Base-by-base conservation (phyloP, 2,888 invertebrate species). In the Dendrolimus houi region DNA sequence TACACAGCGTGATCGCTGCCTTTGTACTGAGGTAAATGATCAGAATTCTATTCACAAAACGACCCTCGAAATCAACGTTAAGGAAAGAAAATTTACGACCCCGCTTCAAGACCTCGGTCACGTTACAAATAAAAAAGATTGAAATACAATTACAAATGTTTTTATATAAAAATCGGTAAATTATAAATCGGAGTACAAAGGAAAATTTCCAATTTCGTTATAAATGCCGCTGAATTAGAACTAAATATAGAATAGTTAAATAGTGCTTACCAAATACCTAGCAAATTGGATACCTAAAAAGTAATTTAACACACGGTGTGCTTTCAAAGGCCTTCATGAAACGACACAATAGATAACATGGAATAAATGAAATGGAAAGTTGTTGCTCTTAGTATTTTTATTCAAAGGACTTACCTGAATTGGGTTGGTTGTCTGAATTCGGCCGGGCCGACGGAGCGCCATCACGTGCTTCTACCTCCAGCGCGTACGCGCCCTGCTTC, bases 401-500 rank as follows among this genome's bases (percentile, higher is more conserved):
- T 29, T 0, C 29, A 57, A 58, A 65, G 62, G 59, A 68, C 75
- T 54, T 77, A 98, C 98, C 98, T 93, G 98, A 97, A 93, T 99
- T 99, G 54, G 98, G 98, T 78, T 96, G 95, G 85, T 96, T 96
- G 79, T 96, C 96, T 79, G 96, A 96, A 83, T 98, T 98, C 54
- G 98, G 98, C 64, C 98, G 92, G 57, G 97, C 98, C 12, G 99
- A 99, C n/a, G 97, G 96, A 58, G 97, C 97, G 57, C 98, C 98
- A 80, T 99, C 99, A 59, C 98, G 92, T 0, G 99, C 99, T 83
- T 98, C 97, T 71, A 99, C 98, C 81, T 98, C 98, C 77, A 99
- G 91, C 52, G 99, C 99, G 90, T 99, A 99, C 60, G 98, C 98
- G 54, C 97, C 97, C 83, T 98, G 98, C 92, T 98, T 98, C 90